A percentile compares a stretch with the other conserved stretches of the same genome.
Evolutionary conservation across 2,113 vertebrate genomes (phyloP).

Genomic region (Lanius ludovicianus): DNA sequence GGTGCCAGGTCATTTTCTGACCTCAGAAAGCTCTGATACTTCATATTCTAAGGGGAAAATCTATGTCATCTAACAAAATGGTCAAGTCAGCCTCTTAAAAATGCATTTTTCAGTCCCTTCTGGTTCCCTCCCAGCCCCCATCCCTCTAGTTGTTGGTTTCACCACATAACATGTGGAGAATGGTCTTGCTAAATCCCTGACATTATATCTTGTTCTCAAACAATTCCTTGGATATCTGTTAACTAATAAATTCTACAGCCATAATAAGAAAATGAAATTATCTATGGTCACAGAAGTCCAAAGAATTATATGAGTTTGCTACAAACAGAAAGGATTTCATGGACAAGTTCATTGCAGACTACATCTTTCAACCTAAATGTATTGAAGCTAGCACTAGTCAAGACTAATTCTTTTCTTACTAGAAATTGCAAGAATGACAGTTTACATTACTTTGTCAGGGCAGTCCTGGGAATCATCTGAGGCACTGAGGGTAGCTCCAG

Average conservation of each 20-base stretch:
- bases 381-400: neutral
- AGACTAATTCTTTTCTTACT: neutral
- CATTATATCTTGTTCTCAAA: neutral
- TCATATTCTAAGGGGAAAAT: neutral
- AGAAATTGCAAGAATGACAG: neutral
- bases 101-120: neutral
- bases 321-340: neutral
- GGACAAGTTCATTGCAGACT: neutral
- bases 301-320: neutral
- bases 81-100: neutral
- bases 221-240: neutral
- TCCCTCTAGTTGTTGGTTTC: neutral
- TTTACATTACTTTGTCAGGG: neutral
- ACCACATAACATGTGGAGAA: rapidly evolving
- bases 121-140: neutral
- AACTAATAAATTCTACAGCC: neutral
- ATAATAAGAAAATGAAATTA: neutral
- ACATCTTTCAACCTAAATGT: neutral
- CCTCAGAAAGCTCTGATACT: neutral
- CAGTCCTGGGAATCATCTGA: neutral
- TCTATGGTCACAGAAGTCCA: neutral
- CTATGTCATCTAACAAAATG: neutral
- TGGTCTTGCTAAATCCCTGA: neutral
- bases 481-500: neutral
- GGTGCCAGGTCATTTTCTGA: neutral